Conservation (phyloP, 2,888 invertebrate species). For the Mythimna pallens region DNA sequence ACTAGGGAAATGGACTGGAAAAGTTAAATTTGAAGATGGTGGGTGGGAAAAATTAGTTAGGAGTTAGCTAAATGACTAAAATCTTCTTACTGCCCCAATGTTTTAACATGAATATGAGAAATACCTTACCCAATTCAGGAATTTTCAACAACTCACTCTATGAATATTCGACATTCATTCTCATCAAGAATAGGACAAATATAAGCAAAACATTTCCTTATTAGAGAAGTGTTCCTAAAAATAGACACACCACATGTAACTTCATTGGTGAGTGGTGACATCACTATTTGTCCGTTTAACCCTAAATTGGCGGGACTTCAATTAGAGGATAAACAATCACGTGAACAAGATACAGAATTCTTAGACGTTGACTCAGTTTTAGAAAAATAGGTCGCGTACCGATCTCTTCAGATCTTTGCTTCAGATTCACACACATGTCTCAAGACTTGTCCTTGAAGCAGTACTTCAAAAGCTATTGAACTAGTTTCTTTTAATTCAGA, state of each 20-base stretch:
- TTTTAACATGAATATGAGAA: neutral
- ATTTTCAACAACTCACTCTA: neutral
- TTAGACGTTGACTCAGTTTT: conserved; percentile 70
- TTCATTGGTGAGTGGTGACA: conserved; percentile 64
- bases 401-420: conserved; percentile 12
- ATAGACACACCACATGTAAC: conserved; percentile 52
- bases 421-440: conserved; percentile 30
- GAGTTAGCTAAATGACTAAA: neutral
- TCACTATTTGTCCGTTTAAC: conserved; percentile 66
- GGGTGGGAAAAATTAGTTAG: neutral
- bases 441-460: conserved; percentile 10
- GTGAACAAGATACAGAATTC: conserved; percentile 60
- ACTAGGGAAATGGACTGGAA: neutral
- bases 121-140: neutral
- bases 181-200: conserved; percentile 2
- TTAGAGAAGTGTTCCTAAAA: conserved; percentile 47
- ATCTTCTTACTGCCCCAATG: neutral
- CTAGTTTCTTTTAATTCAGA: conserved; percentile 25
- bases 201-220: conserved; percentile 19
- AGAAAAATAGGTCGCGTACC: conserved; percentile 58
- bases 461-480: conserved; percentile 11
- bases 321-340: conserved; percentile 64
- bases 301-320: conserved; percentile 70
- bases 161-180: conserved; percentile 7
- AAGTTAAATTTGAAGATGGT: conserved; percentile 7